Conservation (phyloP, 2,888 invertebrate genomes). For the Macrophya annulata region DNA sequence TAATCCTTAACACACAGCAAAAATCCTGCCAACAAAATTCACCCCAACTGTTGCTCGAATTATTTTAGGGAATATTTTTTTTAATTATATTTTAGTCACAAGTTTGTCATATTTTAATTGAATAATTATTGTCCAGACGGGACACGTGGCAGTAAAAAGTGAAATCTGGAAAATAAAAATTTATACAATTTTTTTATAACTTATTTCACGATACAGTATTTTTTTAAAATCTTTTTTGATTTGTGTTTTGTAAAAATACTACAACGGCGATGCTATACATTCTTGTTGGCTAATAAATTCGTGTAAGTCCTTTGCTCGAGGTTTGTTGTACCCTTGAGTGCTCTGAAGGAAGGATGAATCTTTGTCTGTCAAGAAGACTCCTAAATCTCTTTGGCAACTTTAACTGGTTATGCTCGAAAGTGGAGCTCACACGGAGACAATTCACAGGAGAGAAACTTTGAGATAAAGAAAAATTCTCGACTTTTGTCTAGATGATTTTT, state of each 20-base stretch:
- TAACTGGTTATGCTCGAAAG: conserved; percentile 32
- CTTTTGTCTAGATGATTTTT: background rate
- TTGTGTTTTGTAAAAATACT: background rate
- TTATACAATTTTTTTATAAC: background rate
- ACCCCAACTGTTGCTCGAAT: background rate
- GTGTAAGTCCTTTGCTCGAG: background rate
- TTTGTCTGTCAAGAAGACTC: conserved; percentile 36
- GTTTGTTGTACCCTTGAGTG: conserved; percentile 39
- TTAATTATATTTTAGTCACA: background rate
- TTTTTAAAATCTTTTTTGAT: background rate
- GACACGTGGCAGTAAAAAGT: background rate
- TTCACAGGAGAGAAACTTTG: background rate
- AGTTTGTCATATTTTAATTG: background rate
- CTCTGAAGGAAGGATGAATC: conserved; percentile 41
- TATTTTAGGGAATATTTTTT: background rate
- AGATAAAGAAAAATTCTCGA: background rate
- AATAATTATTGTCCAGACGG: background rate
- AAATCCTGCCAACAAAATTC: background rate
- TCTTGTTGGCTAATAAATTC: conserved; percentile 43
- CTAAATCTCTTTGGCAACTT: conserved; percentile 19
- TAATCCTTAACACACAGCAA: background rate
- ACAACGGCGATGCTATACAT: conserved; percentile 10
- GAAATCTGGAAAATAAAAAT: background rate
- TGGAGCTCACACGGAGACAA: conserved; percentile 11
- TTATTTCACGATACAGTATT: background rate